Conservation (phyloP, 1,140 invertebrate species). For the Drosophila tropicalis region DNA sequence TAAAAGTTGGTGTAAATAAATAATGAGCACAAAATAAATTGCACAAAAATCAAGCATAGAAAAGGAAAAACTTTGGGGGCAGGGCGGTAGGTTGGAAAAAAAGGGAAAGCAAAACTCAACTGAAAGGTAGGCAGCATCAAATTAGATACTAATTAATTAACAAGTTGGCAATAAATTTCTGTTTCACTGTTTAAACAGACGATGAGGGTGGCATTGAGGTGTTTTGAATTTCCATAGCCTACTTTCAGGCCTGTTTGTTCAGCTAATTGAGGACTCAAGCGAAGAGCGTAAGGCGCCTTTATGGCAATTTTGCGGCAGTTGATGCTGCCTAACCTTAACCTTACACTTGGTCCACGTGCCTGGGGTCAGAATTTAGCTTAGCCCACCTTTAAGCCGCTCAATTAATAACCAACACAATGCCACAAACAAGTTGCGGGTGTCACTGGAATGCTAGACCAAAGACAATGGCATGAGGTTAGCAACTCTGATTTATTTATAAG, state of each 20-base stretch:
- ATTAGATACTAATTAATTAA: conserved; percentile 35
- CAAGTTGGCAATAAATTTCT: conserved; percentile 22
- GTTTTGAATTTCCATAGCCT: conserved; percentile 15
- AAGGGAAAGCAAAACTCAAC: conserved; percentile 5
- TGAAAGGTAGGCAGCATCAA: conserved; percentile 9
- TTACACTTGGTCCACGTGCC: conserved; percentile 3
- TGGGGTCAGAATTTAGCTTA: conserved; percentile 10
- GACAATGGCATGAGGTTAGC: neutral
- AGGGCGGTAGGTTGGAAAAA: neutral
- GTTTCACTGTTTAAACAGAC: conserved; percentile 13
- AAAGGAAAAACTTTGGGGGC: neutral
- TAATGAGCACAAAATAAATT: conserved; percentile 17
- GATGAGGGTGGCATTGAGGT: neutral
- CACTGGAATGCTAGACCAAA: neutral
- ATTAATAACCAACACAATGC: conserved; percentile 17
- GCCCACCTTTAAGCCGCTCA: conserved; percentile 20
- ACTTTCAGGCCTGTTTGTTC: conserved; percentile 12
- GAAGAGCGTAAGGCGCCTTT: conserved; percentile 1
- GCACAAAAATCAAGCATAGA: neutral
- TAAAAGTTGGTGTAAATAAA: conserved; percentile 20
- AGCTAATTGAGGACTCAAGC: conserved; percentile 17
- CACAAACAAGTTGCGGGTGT: neutral
- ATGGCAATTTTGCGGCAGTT: conserved; percentile 19
- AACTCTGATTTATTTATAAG: conserved; percentile 20
- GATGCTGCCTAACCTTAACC: conserved; percentile 11